phyloP scores from a whole-genome alignment of 2,113 vertebrate genomes.

The Cervus canadensis region DNA sequence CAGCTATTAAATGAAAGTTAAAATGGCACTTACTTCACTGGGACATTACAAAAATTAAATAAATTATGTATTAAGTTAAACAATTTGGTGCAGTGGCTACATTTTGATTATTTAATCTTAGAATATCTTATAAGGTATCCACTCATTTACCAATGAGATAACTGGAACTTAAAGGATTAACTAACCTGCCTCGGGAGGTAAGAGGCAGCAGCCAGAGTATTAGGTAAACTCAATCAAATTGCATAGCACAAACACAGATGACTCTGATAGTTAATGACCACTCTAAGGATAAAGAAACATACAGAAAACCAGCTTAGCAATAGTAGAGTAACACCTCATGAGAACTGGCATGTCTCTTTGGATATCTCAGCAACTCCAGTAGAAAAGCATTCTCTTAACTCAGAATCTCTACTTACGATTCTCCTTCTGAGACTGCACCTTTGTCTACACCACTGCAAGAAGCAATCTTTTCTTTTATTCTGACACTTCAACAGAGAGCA shows the following conservation, averaged over 20 bases:
- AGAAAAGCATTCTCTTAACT: background rate
- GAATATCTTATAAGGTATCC: background rate
- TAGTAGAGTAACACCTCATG: background rate
- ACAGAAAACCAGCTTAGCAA: background rate
- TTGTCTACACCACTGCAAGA: background rate
- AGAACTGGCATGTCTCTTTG: background rate
- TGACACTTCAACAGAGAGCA: background rate
- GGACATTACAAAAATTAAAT: background rate
- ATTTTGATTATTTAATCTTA: background rate
- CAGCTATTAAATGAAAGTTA: conserved; percentile 20
- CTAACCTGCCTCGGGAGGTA: background rate
- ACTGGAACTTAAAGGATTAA: background rate
- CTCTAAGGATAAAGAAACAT: background rate
- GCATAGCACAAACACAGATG: background rate
- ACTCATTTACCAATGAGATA: background rate
- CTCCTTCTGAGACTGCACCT: background rate
- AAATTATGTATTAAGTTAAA: background rate
- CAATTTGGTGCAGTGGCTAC: background rate
- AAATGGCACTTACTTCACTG: background rate
- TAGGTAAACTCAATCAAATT: background rate
- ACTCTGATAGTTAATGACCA: background rate
- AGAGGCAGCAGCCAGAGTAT: background rate
- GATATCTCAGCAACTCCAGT: background rate
- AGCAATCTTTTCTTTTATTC: background rate
- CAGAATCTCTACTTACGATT: background rate